A percentile compares a stretch with the other conserved stretches of the same genome.
These are phyloP conservation scores for Galbula dea DNA, from an alignment of 2,113 vertebrate genomes.

Conservation along the genomic window DNA sequence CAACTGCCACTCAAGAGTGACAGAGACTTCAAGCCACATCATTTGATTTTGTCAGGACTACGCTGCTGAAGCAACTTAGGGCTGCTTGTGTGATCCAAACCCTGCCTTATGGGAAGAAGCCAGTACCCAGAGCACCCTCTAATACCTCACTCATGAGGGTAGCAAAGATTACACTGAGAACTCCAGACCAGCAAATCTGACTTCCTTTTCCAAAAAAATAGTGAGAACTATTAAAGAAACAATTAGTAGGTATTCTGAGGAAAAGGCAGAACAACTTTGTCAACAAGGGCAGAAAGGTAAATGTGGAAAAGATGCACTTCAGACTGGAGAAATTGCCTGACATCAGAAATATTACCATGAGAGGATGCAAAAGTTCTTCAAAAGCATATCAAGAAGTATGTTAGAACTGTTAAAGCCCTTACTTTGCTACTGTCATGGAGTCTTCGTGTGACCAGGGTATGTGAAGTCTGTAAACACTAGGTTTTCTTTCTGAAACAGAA, in stretches of 20 bases:
- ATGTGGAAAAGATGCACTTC: not conserved
- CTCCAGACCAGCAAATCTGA: not conserved
- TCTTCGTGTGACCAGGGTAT: slow-evolving; percentile 94
- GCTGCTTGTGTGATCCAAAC: not conserved
- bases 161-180: not conserved
- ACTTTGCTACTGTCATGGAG: slow-evolving; percentile 83
- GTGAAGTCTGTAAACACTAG: slow-evolving; percentile 85
- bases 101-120: not conserved
- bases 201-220: not conserved
- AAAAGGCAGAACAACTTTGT: not conserved
- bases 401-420: slow-evolving; percentile 18
- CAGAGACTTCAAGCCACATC: fast-evolving
- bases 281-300: not conserved
- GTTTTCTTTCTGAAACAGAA: slow-evolving; percentile 79
- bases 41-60: not conserved
- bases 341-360: not conserved
- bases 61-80: not conserved
- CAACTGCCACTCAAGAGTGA: not conserved
- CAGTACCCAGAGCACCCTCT: not conserved
- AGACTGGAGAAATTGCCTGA: not conserved
- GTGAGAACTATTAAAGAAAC: not conserved
- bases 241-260: not conserved
- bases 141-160: not conserved
- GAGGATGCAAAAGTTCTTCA: not conserved
- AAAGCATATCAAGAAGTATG: not conserved